A percentile compares a stretch with the other conserved stretches of the same genome.
Evolutionary conservation across 2,113 vertebrate genomes (phyloP).

Genomic region (Oreochromis spilurus): DNA sequence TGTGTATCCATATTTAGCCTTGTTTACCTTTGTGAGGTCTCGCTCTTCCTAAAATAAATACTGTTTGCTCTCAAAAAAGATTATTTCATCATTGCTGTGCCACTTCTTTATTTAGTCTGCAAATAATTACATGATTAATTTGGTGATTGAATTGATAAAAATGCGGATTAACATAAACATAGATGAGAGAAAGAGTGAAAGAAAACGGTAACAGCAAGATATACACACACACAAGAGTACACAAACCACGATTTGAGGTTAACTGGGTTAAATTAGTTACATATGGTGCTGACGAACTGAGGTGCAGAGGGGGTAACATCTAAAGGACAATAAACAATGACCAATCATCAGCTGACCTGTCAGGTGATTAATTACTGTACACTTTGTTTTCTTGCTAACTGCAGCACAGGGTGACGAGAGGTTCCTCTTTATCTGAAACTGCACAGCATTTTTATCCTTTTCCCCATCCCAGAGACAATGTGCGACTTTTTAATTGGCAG

Average conservation of each 20-base stretch:
- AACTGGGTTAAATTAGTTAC: rapidly evolving
- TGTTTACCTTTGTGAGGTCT: neutral
- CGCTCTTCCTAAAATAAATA: neutral
- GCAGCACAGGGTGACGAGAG: neutral
- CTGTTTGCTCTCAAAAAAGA: neutral
- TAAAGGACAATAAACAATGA: neutral
- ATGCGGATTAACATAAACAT: neutral
- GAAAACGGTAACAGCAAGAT: neutral
- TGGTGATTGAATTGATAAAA: neutral
- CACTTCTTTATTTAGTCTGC: neutral
- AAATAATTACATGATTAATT: rapidly evolving
- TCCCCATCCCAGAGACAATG: neutral
- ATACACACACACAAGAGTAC: too few species aligned
- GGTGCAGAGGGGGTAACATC: neutral
- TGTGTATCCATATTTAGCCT: neutral
- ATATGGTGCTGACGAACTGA: neutral
- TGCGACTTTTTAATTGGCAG: neutral
- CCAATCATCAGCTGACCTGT: neutral
- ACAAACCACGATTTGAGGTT: neutral
- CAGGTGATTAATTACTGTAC: neutral
- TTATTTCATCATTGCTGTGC: neutral
- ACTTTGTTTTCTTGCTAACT: neutral
- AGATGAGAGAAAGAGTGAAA: neutral
- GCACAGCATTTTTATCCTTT: neutral
- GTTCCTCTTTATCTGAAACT: neutral